Conservation (phyloP, 2,888 invertebrate genomes). For the Eilema depressum region DNA sequence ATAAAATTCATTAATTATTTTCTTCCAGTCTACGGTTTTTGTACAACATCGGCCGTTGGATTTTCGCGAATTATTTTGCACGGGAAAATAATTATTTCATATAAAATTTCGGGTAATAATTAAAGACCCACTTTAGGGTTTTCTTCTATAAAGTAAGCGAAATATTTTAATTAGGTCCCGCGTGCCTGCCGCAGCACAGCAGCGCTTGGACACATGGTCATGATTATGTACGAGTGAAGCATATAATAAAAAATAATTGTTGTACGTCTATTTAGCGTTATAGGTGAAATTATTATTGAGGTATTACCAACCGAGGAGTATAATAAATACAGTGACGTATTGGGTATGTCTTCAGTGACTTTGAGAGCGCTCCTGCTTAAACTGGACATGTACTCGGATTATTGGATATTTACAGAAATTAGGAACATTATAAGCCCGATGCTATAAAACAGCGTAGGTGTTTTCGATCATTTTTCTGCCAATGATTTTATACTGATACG, state of each 20-base stretch:
- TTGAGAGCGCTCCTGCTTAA: no score
- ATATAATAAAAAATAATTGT: slow-evolving; percentile 11
- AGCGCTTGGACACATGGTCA: slow-evolving; percentile 41
- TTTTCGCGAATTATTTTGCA: slow-evolving; percentile 35
- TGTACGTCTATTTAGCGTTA: not conserved
- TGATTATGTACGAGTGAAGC: slow-evolving; percentile 31
- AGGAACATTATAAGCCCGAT: no score
- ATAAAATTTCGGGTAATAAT: slow-evolving; percentile 44
- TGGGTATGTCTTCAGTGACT: no score
- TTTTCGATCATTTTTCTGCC: no score
- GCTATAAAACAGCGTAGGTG: no score
- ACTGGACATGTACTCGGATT: no score
- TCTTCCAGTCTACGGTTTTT: slow-evolving; percentile 54
- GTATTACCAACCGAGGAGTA: no score
- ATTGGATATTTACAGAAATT: no score
- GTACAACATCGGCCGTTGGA: slow-evolving; percentile 35
- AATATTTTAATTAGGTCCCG: slow-evolving; percentile 84
- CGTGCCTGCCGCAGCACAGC: slow-evolving; percentile 38
- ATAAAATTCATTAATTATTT: slow-evolving; percentile 66
- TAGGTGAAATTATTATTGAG: not conserved
- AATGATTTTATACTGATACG: no score
- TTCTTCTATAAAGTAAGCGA: slow-evolving; percentile 70
- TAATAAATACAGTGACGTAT: no score
- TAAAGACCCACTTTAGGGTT: slow-evolving; percentile 44
- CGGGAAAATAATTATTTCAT: slow-evolving; percentile 41